These are phyloP conservation scores for Urocolius indicus DNA, from an alignment of 2,113 vertebrate species.

Conservation along the genomic window DNA sequence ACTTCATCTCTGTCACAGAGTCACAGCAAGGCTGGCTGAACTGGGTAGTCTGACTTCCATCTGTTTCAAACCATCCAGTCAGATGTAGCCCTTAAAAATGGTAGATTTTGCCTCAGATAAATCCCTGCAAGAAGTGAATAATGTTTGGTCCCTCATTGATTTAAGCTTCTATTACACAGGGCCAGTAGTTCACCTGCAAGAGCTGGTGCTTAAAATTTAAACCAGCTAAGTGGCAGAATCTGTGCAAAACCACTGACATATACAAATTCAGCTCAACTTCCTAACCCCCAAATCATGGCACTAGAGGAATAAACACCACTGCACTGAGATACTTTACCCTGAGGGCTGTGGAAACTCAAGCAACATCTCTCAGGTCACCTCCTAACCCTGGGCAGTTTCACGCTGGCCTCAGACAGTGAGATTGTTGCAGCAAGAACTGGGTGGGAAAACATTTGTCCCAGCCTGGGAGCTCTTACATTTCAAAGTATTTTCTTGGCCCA, in stretches of 20 bases:
- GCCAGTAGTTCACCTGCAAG: neutral
- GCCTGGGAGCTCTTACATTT: neutral
- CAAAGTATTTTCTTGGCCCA: neutral
- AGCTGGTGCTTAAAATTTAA: neutral
- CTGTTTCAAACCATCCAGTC: neutral
- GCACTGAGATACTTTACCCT: neutral
- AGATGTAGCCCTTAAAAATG: neutral
- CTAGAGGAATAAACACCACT: neutral
- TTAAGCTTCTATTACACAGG: neutral
- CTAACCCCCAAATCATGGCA: neutral
- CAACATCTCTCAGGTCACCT: neutral
- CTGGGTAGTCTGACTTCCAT: neutral
- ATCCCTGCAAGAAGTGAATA: neutral
- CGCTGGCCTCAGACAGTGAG: neutral
- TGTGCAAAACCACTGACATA: neutral
- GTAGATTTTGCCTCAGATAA: neutral
- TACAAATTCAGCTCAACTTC: neutral
- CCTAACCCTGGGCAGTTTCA: neutral
- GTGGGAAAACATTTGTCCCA: neutral
- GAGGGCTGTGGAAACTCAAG: neutral
- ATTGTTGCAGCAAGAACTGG: neutral
- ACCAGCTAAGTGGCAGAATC: neutral
- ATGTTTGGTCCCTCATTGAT: neutral
- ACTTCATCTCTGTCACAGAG: rapidly evolving
- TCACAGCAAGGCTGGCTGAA: neutral